Evolutionary conservation across 2,888 invertebrate species (phyloP).

Genomic region (Strigamia maritima): DNA sequence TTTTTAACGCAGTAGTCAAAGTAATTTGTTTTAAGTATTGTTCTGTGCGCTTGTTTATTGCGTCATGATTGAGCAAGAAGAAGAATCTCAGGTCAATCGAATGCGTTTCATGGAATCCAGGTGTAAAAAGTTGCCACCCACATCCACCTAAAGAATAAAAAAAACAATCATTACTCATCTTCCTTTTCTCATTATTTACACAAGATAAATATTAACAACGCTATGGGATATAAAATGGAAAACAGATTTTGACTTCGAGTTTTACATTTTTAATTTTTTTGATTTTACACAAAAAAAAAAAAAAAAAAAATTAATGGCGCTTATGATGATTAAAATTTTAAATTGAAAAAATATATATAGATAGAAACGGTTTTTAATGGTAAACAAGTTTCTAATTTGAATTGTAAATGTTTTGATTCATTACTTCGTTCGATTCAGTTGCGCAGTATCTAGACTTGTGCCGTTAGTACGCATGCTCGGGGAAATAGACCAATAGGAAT

Average conservation of each 20-base stretch:
- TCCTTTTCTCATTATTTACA: conserved; percentile 18
- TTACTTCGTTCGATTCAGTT: not conserved
- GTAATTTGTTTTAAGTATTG: conserved; percentile 16
- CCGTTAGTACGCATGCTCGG: not conserved
- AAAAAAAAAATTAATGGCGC: no score
- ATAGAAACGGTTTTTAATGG: not conserved
- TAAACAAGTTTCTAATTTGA: conserved; percentile 13
- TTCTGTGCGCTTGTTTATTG: not conserved
- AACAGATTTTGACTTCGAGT: not conserved
- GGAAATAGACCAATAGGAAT: not conserved
- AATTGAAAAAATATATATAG: not conserved
- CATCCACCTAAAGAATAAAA: conserved; percentile 6
- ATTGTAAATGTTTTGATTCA: conserved; percentile 7
- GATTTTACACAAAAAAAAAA: no score
- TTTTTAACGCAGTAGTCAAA: not conserved
- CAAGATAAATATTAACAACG: not conserved
- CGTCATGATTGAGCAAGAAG: conserved; percentile 16
- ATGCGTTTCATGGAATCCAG: conserved; percentile 16
- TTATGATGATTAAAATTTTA: not conserved
- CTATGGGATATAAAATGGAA: not conserved
- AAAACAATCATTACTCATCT: conserved; percentile 7
- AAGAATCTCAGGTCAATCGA: conserved; percentile 9
- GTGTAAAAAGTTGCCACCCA: conserved; percentile 22
- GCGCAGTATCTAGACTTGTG: not conserved
- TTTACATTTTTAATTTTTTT: not conserved